phyloP scores from a whole-genome alignment of 2,888 invertebrate genomes.

The Nephrotoma flavescens region DNA sequence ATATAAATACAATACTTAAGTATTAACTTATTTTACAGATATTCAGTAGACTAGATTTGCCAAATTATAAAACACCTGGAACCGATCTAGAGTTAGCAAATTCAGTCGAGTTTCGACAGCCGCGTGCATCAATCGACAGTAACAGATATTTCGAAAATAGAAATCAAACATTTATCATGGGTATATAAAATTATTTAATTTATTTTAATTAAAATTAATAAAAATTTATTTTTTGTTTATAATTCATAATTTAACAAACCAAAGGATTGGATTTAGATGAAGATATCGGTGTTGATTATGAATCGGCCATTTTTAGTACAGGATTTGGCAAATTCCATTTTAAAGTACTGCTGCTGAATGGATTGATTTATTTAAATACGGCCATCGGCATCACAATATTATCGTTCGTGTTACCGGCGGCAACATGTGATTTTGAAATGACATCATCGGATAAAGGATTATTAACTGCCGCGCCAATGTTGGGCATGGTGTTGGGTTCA shows the following conservation, averaged over 20 bases:
- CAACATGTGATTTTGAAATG: slow-evolving; percentile 69
- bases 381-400: slow-evolving; percentile 68
- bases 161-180: slow-evolving; percentile 9
- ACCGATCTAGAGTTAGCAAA: slow-evolving; percentile 8
- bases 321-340: slow-evolving; percentile 76
- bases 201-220: background rate
- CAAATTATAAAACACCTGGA: slow-evolving; percentile 6
- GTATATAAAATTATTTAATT: slow-evolving; percentile 3
- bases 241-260: background rate
- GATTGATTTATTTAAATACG: slow-evolving; percentile 68
- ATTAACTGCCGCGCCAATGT: slow-evolving; percentile 61
- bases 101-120: slow-evolving; percentile 9
- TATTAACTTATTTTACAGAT: background rate
- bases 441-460: slow-evolving; percentile 63
- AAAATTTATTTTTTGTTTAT: background rate
- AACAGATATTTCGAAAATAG: background rate
- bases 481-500: slow-evolving; percentile 70
- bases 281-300: slow-evolving; percentile 24
- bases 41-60: slow-evolving; percentile 10
- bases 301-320: slow-evolving; percentile 29
- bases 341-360: slow-evolving; percentile 56
- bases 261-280: slow-evolving; percentile 27
- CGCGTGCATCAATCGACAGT: slow-evolving; percentile 4
- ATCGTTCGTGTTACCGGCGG: slow-evolving; percentile 70
- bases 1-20: background rate